Base-by-base conservation (phyloP, 2,888 invertebrate genomes). In the Acrobasis consociella region DNA sequence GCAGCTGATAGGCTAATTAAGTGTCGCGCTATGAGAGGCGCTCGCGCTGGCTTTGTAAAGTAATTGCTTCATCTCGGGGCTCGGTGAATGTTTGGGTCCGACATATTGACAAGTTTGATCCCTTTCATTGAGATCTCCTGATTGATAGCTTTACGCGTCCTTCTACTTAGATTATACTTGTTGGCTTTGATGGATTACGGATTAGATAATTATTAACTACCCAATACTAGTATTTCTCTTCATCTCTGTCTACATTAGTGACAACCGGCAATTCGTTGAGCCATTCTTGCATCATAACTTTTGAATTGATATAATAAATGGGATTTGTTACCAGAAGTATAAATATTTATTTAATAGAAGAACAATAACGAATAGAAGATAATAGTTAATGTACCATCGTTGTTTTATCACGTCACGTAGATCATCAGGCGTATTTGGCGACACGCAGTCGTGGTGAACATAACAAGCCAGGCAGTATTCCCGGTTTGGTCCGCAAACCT, bases 51-150 rank as follows among this genome's bases (percentile, higher is more conserved):
- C 63, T 58, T 68, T 59, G 62, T 65, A 68, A 72, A 73, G 72
- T 76, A 75, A 76, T 72, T 69, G 69, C 72, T 67, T 67, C 69
- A 62, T 71, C 69, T 70, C 67, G 63, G 62, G 62, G 65, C 69
- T 72, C 70, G 65, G 65, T 72, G 65, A 67, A 73, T 72, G 67
- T 71, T 72, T 68, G 67, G 70, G 69, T 71, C 62, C 62, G 70
- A 75, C 72, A 71, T 70, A 79, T 76, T 78, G 78, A 79, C 78
- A 79, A 70, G 69, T 73, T 65, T 72, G 72, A 79, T 74, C 78
- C 74, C 76, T 76, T 75, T 73, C 68, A 69, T 70, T 69, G 65
- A 63, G 67, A 67, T 64, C 62, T 65, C 69, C 72, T 81, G 79
- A 81, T 78, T 73, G 75, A 82, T 80, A 71, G 67, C 66, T 69